Base-by-base conservation (phyloP, 1,140 invertebrate species). In the Dendrolimus punctatus region DNA sequence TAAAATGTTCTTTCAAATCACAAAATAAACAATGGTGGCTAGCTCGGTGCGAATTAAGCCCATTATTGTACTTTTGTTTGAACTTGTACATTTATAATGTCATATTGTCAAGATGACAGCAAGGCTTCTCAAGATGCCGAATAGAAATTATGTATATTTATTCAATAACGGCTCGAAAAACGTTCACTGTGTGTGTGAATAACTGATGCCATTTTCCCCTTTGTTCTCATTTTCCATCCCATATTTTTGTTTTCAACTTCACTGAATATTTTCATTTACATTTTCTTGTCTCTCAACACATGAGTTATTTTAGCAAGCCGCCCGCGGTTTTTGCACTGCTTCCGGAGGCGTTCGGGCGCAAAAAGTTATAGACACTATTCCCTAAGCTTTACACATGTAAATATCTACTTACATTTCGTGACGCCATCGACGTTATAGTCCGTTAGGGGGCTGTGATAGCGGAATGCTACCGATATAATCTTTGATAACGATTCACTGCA, bases 81-180 rank as follows among this genome's bases (percentile, higher is more conserved):
- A 23, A 23, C 23, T 23, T 23, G 23, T 23, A 23, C 23, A 23
- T 23, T 23, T 23, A 23, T 23, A 23, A 23, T 23, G 1, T 23
- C 23, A 23, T 23, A 23, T 3, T 23, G 23, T 23, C 23, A 23
- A 23, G 23, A 23, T 23, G 23, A 1, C 10, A 9, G 50, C 8
- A 39, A 38, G 42, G 6, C 50, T 64, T 78, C 73, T 65, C 53
- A 66, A 68, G 65, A 60, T 66, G 74, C 73, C 70, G 70, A 67
- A 72, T 62, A 56, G 62, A 75, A 73, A 77, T 77, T 79, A 79
- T 79, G 76, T 81, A 79, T 81, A 79, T 81, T 81, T 81, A 81
- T 81, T 81, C 76, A 81, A 81, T 81, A 77, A 71, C 70, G 62
- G 62, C 66, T 65, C 68, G 56, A 73, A 76, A 76, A 75, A 80